Base-by-base conservation (phyloP, 2,888 invertebrate species). In the Frankliniella intonsa region DNA sequence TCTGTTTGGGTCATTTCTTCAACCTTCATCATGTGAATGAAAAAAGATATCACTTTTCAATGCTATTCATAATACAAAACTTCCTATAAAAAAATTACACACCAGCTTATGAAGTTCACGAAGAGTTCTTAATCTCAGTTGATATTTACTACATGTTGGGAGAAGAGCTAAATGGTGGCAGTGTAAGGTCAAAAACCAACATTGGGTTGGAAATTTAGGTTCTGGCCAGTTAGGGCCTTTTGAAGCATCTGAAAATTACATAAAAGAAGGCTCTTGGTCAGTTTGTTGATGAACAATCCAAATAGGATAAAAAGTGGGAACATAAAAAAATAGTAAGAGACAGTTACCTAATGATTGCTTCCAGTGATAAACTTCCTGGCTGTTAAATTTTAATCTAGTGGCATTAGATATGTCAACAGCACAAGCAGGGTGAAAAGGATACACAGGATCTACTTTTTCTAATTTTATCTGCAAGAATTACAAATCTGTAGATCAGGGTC, bases 131-230 rank as follows among this genome's bases (percentile, higher is more conserved):
- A 94, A 88, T 85, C 94, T 91, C 84, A 94, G 91, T 85, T 94
- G 93, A 87, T 95, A 95, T 84, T 96, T 95, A 86, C 96, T 94
- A 81, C 96, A 91, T 5, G 96, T 94, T 0, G 99, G 97, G 84
- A 97, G 90, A 82, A 98, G 91, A 12, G 97, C 94, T 83, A 98
- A 91, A 87, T 98, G 98, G 88, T 98, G 97, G 88, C 95, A 95
- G 88, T 97, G 96, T 76, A 98, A 90, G 0, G 98, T 97, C 80
- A 99, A 90, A 89, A 97, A 98, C 96, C 98, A 99, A 87, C 98
- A 99, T 85, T 97, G 95, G 0, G 98, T 98, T 84, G 96, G 95
- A 89, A 99, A 99, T 86, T 97, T 98, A 3, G 94, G 92, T 82
- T 94, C 93, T 14, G 92, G 91, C 93, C 94, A 94, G 17, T n/a